phyloP scores from a whole-genome alignment of 2,797 vertebrate species.

The Peromyscus aztecus region DNA sequence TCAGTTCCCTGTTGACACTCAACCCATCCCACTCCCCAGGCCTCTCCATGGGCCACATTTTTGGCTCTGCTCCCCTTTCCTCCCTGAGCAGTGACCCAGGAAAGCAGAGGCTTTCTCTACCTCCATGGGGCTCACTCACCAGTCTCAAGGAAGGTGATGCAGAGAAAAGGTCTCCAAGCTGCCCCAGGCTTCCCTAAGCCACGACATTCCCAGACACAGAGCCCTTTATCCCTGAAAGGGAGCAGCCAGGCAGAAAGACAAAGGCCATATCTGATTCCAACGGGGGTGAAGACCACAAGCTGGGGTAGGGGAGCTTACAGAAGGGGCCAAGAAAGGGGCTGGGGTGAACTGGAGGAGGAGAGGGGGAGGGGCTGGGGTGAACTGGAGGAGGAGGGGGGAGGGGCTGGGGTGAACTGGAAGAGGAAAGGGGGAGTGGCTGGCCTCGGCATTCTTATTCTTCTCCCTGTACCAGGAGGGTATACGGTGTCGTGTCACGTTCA shows the following conservation, averaged over 20 bases:
- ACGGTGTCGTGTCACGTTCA: neutral
- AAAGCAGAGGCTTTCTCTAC: neutral
- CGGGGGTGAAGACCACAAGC: conserved; percentile 50
- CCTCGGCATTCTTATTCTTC: neutral
- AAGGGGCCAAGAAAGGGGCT: neutral
- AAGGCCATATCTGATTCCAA: conserved; percentile 71
- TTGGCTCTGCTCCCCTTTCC: neutral
- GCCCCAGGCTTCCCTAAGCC: neutral
- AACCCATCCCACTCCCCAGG: accelerated
- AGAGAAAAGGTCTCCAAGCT: conserved; percentile 30
- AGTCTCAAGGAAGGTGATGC: neutral
- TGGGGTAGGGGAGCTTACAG: conserved; percentile 41
- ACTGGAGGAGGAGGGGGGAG: neutral
- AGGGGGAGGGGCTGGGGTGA: neutral
- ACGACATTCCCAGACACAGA: conserved; percentile 64
- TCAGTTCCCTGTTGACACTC: neutral
- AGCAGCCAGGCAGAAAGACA: conserved; percentile 85
- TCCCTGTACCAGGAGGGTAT: neutral
- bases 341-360: neutral
- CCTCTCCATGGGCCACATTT: neutral
- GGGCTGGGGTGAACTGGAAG: too few relatives aligned
- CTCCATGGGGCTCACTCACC: neutral
- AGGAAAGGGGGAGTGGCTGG: neutral
- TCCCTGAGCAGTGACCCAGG: neutral
- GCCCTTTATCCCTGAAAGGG: conserved; percentile 80